A percentile compares a stretch with the other conserved stretches of the same genome.
Evolutionary conservation across 2,888 invertebrate species (phyloP).

Genomic region (Endomychus coccineus): DNA sequence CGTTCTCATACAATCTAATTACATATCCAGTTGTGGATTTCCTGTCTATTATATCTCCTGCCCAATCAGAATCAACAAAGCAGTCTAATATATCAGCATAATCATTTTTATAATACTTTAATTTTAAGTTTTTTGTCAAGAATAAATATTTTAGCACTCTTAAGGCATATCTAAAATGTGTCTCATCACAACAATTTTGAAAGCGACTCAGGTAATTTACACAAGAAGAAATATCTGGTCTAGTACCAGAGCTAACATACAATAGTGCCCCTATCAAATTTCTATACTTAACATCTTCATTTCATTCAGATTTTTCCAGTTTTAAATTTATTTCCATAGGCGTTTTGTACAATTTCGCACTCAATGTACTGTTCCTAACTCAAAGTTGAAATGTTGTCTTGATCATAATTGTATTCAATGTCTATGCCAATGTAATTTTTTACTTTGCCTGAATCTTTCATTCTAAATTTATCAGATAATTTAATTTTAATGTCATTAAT

Average conservation of each 20-base stretch:
- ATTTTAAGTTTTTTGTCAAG: slow-evolving; percentile 25
- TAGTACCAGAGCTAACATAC: slow-evolving; percentile 32
- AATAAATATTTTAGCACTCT: slow-evolving; percentile 31
- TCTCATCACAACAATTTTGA: slow-evolving; percentile 32
- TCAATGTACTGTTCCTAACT: slow-evolving; percentile 27
- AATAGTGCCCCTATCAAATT: slow-evolving; percentile 23
- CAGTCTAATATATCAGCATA: slow-evolving; percentile 19
- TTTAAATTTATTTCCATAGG: slow-evolving; percentile 31
- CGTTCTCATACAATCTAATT: slow-evolving; percentile 4
- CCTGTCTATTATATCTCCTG: slow-evolving; percentile 25
- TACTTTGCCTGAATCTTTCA: slow-evolving; percentile 27
- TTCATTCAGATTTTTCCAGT: slow-evolving; percentile 7
- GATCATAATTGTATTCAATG: slow-evolving; percentile 25
- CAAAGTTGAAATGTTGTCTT: slow-evolving; percentile 25
- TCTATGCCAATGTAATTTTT: too few species aligned
- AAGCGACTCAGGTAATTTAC: slow-evolving; percentile 36
- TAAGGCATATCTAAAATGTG: slow-evolving; percentile 28
- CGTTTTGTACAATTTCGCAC: slow-evolving; percentile 24
- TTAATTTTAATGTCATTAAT: slow-evolving; percentile 23
- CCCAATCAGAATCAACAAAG: slow-evolving; percentile 34
- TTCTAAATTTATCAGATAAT: slow-evolving; percentile 19
- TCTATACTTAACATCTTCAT: slow-evolving; percentile 22
- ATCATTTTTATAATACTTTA: slow-evolving; percentile 19
- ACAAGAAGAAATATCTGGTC: slow-evolving; percentile 30
- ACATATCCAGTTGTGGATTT: slow-evolving; percentile 7